Evolutionary conservation across 2,113 vertebrate genomes (phyloP), one percentile per base, ranked within the genome.

Genomic region (Halichoeres trimaculatus): DNA sequence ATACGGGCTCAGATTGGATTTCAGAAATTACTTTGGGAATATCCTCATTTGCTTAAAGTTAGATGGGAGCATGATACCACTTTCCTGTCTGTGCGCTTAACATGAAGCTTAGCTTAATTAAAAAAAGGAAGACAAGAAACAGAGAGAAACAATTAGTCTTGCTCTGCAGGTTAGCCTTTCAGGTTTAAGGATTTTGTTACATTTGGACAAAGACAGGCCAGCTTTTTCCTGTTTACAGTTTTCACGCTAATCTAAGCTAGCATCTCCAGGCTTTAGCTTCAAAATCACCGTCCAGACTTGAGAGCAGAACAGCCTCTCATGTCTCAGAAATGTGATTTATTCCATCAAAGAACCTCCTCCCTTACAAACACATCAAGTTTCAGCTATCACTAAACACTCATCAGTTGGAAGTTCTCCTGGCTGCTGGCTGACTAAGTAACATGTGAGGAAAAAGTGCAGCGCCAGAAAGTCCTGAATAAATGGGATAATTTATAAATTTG

Each of bases 401-500:
- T 70, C 54, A 47, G 48, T 47, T 17, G 71, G 65, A 77, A 70
- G 81, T 24, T 74, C 52, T 72, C 48, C 54, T 26, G 54, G 59
- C 43, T 80, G n/a, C 65, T 45, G 61, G 8, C 71, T 69, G 75
- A 77, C 74, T 81, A 38, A 81, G 66, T 52, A 75, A 81, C 69
- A 82, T 69, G 72, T 61, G 76, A 88, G 73, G 80, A 83, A 85
- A 85, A 84, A 20, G 57, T 5, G 1, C 23, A 67, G 57, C 35
- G 55, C 74, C 74, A 78, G 71, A 66, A 76, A 82, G 76, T 54
- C 41, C 62, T 20, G 60, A 76, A 85, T 88, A 88, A 89, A 89
- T 81, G 78, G 84, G 69, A 84, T 81, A 80, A 85, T 86, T 85
- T 88, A 87, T 78, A 78, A 81, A 84, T 84, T 70, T 60, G 43